phyloP scores from a whole-genome alignment of 2,888 invertebrate species.

The Eumerus sabulonum region DNA sequence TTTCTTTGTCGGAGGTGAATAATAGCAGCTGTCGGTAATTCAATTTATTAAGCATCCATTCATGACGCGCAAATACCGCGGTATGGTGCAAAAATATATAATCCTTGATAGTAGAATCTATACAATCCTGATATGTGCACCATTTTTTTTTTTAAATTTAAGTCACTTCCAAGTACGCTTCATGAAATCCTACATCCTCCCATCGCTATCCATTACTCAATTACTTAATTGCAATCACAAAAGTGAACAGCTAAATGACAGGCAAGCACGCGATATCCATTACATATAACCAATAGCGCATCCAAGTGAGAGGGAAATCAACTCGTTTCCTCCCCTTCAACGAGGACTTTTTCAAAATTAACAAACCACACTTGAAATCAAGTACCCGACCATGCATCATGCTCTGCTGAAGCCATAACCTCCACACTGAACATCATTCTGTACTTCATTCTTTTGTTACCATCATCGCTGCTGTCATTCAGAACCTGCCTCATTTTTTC shows the following conservation, averaged over 20 bases:
- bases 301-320: background rate
- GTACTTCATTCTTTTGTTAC: slow-evolving; percentile 45
- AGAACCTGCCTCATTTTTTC: slow-evolving; percentile 41
- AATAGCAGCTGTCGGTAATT: slow-evolving; percentile 52
- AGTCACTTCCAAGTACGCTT: no score
- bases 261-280: slow-evolving; percentile 63
- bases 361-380: slow-evolving; percentile 67
- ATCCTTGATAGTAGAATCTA: no score
- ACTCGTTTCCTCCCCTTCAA: background rate
- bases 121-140: no score
- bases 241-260: slow-evolving; percentile 48
- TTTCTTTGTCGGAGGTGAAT: slow-evolving; percentile 52
- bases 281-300: slow-evolving; percentile 37
- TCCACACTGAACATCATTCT: slow-evolving; percentile 63
- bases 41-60: slow-evolving; percentile 51
- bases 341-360: slow-evolving; percentile 46
- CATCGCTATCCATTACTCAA: slow-evolving; percentile 35
- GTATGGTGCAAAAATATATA: slow-evolving; percentile 26
- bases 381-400: slow-evolving; percentile 63
- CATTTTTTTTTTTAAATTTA: no score
- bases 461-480: background rate
- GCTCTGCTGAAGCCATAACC: slow-evolving; percentile 62
- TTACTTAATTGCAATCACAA: slow-evolving; percentile 39
- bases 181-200: no score
- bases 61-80: slow-evolving; percentile 29